A percentile compares a stretch with the other conserved stretches of the same genome.
These are phyloP conservation scores for Caenorhabditis plicata DNA, from an alignment of 2,888 invertebrate genomes.

Conservation along the genomic window DNA sequence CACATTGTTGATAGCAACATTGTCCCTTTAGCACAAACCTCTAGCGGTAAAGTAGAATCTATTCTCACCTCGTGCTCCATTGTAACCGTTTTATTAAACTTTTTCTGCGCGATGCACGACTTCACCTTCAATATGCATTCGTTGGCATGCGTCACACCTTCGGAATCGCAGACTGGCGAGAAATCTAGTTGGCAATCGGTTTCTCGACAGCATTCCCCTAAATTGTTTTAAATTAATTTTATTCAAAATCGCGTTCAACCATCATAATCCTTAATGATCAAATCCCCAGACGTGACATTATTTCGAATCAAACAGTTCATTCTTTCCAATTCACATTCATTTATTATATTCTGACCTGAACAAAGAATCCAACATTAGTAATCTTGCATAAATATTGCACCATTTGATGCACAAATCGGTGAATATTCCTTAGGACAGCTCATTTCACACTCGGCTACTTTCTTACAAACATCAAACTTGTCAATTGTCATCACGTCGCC, in stretches of 20 bases:
- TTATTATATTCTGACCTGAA: slow-evolving; percentile 49
- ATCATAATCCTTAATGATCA: slow-evolving; percentile 34
- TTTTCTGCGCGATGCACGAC: slow-evolving; percentile 42
- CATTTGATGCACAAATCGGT: slow-evolving; percentile 54
- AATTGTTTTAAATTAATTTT: slow-evolving; percentile 2
- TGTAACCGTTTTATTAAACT: slow-evolving; percentile 26
- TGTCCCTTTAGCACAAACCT: slow-evolving; percentile 22
- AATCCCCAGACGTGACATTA: slow-evolving; percentile 25
- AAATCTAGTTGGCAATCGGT: slow-evolving; percentile 35
- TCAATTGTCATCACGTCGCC: slow-evolving; percentile 46
- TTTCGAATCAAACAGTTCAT: slow-evolving; percentile 44
- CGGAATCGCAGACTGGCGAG: slow-evolving; percentile 41
- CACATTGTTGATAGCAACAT: slow-evolving; percentile 44
- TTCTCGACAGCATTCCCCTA: slow-evolving; percentile 48
- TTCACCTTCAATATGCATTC: slow-evolving; percentile 51
- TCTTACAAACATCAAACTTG: slow-evolving; percentile 45
- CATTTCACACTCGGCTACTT: slow-evolving; percentile 32
- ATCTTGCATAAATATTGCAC: slow-evolving; percentile 4
- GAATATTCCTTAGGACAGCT: slow-evolving; percentile 48
- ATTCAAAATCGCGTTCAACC: slow-evolving; percentile 14
- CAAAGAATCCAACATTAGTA: neutral
- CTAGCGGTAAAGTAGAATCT: neutral
- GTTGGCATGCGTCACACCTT: slow-evolving; percentile 52
- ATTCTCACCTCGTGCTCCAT: slow-evolving; percentile 31
- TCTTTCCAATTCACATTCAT: slow-evolving; percentile 52